Evolutionary conservation across 2,113 vertebrate genomes (phyloP), one percentile per base, ranked within the genome.

Genomic region (Guaruba guarouba): DNA sequence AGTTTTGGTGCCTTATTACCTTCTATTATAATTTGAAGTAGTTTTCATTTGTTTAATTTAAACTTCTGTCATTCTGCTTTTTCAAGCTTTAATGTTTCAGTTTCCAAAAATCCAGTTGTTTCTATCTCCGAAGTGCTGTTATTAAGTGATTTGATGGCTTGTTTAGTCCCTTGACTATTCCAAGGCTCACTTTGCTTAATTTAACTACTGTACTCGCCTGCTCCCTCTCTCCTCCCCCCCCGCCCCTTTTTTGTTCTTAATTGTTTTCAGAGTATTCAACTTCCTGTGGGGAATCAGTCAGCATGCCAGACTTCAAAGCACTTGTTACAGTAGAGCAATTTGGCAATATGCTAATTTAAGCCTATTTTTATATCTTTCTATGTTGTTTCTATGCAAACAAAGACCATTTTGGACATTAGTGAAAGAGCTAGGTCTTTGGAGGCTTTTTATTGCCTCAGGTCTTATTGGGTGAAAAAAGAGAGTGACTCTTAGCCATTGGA

Each of bases 31-130:
- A 86, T 96, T 94, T 41, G 55, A 97, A 97, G 88, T 94, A 94
- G 97, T 97, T 97, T 94, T 97, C 93, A 94, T 97, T 97, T 93
- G 93, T 97, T 98, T 96, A 91, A 94, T 96, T 93, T 96, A 71
- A 93, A 90, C 79, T 93, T 90, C 83, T 75, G 81, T 77, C 94
- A 79, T 79, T 92, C 61, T 82, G 73, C 93, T 83, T 69, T 93
- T 93, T 94, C 94, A 91, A 86, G 66, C 96, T 76, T 63, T 88
- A 94, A 95, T 82, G 91, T 90, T 69, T 94, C 81, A 19, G 59
- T 91, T 92, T 91, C 81, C 88, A 68, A 91, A 92, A 95, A 91
- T 93, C 75, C 83, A 81, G 79, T 95, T 77, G 39, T 85, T 96
- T 82, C 96, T 94, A 49, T 82, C 73, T 88, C 48, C 3, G 95